phyloP scores from a whole-genome alignment of 2,797 vertebrate species.

The Phylloscopus collybita region DNA sequence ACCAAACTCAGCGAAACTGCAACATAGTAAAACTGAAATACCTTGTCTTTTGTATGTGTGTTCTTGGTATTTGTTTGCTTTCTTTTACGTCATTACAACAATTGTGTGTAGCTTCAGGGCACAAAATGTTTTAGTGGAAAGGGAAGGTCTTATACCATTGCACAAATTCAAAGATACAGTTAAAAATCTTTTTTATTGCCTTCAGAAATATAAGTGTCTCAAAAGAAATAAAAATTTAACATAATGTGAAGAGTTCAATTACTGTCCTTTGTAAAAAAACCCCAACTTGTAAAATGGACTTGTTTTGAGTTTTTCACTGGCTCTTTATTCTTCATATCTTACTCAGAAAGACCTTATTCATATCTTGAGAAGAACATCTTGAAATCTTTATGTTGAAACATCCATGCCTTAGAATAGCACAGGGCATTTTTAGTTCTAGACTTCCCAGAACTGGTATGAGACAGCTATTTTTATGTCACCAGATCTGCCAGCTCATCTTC shows the following conservation, averaged over 20 bases:
- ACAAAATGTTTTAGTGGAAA: neutral
- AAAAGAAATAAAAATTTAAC: neutral
- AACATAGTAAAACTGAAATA: neutral
- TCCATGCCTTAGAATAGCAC: neutral
- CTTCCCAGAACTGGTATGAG: neutral
- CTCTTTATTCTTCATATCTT: neutral
- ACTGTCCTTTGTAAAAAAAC: neutral
- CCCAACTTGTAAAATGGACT: neutral
- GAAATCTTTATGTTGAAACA: neutral
- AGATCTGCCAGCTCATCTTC: neutral
- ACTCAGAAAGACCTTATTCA: neutral
- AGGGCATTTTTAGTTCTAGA: neutral
- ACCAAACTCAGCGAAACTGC: neutral
- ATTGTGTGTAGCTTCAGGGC: neutral
- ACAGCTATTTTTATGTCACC: constrained; percentile 18
- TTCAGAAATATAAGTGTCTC: neutral
- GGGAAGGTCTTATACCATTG: neutral
- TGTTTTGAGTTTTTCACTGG: neutral
- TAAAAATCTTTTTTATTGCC: neutral
- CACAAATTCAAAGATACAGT: neutral
- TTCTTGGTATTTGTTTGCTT: neutral
- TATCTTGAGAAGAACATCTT: neutral
- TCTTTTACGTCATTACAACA: neutral
- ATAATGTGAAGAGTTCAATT: neutral
- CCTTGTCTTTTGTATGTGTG: neutral